Conservation (phyloP, 2,113 vertebrate genomes). For the Delphinus delphis region DNA sequence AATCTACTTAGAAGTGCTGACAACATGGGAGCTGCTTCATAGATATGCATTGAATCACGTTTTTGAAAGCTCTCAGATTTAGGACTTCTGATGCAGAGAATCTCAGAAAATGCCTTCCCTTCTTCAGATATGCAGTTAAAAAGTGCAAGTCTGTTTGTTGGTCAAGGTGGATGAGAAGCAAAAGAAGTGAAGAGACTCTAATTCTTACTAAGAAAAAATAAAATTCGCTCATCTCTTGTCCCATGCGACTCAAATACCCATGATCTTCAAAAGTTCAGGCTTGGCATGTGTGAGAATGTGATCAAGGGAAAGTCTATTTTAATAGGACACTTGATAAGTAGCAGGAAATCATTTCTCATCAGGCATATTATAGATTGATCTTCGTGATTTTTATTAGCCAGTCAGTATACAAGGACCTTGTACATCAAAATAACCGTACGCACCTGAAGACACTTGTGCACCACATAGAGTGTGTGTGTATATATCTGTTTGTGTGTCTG, state of each 20-base stretch:
- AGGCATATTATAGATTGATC: background rate
- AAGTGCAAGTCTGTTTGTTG: background rate
- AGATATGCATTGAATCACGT: background rate
- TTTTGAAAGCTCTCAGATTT: constrained; percentile 17
- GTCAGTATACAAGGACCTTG: background rate
- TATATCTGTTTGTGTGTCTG: fast-evolving
- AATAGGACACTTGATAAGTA: background rate
- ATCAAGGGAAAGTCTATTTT: background rate
- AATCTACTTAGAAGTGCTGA: background rate
- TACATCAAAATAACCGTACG: background rate
- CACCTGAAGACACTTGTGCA: background rate
- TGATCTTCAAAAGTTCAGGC: background rate
- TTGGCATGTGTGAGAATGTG: background rate
- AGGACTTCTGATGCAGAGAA: background rate
- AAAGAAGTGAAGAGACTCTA: background rate
- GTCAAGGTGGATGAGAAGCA: background rate
- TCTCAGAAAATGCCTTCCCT: background rate
- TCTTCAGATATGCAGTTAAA: background rate
- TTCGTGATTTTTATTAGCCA: background rate
- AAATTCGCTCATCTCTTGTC: background rate
- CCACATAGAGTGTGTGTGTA: background rate
- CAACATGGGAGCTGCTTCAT: background rate
- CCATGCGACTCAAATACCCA: background rate
- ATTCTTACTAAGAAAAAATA: background rate
- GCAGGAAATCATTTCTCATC: background rate